Percentiles rank a stretch among this genome's conserved stretches.
These are phyloP conservation scores for Mizuhopecten yessoensis DNA, from an alignment of 1,140 invertebrate species.

Conservation along the genomic window DNA sequence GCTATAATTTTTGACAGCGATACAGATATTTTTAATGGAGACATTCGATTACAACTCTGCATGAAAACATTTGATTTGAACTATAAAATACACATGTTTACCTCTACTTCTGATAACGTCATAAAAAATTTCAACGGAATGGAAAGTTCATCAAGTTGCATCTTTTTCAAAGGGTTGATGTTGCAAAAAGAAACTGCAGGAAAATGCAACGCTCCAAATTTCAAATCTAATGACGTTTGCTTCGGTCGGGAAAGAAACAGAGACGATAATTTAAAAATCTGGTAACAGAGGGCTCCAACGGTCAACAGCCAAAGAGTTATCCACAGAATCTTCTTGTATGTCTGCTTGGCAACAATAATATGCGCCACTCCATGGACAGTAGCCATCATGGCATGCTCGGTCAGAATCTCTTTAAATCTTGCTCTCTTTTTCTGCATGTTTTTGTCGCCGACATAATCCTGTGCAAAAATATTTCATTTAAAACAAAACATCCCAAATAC, in stretches of 20 bases:
- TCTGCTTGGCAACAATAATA: background rate
- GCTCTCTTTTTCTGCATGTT: background rate
- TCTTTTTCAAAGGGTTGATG: background rate
- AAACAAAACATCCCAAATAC: too few species aligned
- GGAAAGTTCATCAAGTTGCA: background rate
- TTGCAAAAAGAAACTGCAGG: background rate
- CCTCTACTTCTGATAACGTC: background rate
- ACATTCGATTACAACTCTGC: too few species aligned
- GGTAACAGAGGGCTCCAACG: background rate
- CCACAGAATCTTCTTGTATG: constrained; percentile 5
- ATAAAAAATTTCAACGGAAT: background rate
- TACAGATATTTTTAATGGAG: too few species aligned
- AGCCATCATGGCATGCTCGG: background rate
- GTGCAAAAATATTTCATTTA: too few species aligned
- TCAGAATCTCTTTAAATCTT: background rate
- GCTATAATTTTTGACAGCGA: too few species aligned
- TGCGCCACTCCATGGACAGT: background rate
- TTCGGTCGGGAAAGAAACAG: background rate
- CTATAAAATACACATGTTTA: background rate
- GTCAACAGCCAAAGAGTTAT: background rate
- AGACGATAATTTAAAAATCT: background rate
- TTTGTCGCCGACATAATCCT: background rate
- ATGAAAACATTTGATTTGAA: too few species aligned
- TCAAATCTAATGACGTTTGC: background rate
- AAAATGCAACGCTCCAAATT: background rate